Evolutionary conservation across 2,113 vertebrate genomes (phyloP), one percentile per base, ranked within the genome.

Genomic region (Nothobranchius furzeri): DNA sequence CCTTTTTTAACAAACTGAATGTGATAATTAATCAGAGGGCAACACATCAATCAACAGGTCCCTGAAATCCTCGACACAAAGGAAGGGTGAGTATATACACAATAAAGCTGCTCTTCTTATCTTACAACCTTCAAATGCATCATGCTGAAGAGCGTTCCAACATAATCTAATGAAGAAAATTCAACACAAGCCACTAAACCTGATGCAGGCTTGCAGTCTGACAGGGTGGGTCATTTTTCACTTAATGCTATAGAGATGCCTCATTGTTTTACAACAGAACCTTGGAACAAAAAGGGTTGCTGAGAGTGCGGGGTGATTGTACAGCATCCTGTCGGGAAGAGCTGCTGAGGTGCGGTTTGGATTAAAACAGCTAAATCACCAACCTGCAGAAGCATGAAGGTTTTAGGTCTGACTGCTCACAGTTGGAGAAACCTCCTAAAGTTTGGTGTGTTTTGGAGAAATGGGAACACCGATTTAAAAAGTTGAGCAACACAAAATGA

Each of bases 321-420:
- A 24, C 4, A 20, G 40, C 58, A 81, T 88, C 85, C 84, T 85
- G 80, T 13, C 68, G 84, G 87, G 82, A 87, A 82, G 63, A 45
- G 54, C 75, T 77, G 66, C 50, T 36, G 58, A 24, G 42, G 51
- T 24, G 58, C 12, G 25, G 30, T 35, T 15, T 15, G 6, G 12
- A 68, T 68, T 63, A 64, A 70, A 61, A 64, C 12, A 43, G 20
- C 42, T 2, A 54, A 58, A 62, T 12, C 30, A 13, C 50, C 14
- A 25, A 45, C 1, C 52, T 45, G 46, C 37, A 62, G 17, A 54
- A 68, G 40, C 42, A 58, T 8, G 46, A 30, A 47, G 5, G 46
- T 4, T 12, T 11, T n/a, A 49, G 3, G 8, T 17, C n/a, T 17
- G 47, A 6, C 0, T 9, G 14, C 47, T 20, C 20, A 20, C 20